Evolutionary conservation across 2,888 invertebrate genomes (phyloP), one percentile per base, ranked within the genome.

Genomic region (Rhabditophanes sp.): DNA sequence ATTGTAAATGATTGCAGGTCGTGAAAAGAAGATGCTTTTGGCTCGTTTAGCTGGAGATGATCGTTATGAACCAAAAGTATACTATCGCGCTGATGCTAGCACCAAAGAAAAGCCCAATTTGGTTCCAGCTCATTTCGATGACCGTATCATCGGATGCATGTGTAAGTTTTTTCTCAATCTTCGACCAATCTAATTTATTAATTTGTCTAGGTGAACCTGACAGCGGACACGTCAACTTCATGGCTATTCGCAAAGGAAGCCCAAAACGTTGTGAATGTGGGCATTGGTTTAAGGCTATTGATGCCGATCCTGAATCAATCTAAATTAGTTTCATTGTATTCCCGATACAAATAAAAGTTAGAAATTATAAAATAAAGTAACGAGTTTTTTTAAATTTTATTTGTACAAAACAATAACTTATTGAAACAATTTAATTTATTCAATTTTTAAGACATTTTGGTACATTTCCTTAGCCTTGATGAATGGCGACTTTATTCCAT

Each of bases 251-350:
- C 67, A 77, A 78, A 72, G 88, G 81, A 23, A 76, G 77, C 54
- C 78, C 83, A 41, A 81, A 80, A 65, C 78, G 88, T 56, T 93
- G 90, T 66, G 82, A 81, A 66, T 93, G 93, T 68, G 93, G 93
- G 37, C 78, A 87, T 67, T 51, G 50, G 84, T 90, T 85, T 74
- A 82, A 84, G 72, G 74, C 90, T 56, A 76, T 78, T 39, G 78
- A 69, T 37, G 62, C 65, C 24, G 63, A 67, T 30, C 53, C 60
- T 34, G 58, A 58, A 39, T 51, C 51, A 33, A 42, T 53, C 45
- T 53, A 51, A 50, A n/a, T n/a, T n/a, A n/a, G n/a, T n/a, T n/a
- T n/a, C n/a, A n/a, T n/a, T n/a, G n/a, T n/a, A n/a, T n/a, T n/a
- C n/a, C n/a, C n/a, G n/a, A n/a, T n/a, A n/a, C n/a, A n/a, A n/a